Evolutionary conservation across 2,113 vertebrate genomes (phyloP).

Genomic region (Perca schrenkii): DNA sequence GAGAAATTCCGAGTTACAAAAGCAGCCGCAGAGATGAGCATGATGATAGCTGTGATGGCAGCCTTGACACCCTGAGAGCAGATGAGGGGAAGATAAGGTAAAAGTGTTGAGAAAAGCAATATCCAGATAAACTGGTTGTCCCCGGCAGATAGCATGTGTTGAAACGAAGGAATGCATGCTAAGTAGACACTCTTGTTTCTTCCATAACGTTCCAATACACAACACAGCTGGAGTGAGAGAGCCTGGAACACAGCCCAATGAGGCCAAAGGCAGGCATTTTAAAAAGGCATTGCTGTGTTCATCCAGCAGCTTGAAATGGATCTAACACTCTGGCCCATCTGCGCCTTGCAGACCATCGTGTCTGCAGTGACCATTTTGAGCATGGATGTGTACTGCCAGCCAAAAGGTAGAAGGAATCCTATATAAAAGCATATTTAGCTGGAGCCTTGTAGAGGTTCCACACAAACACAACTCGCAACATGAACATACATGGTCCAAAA

Average conservation of each 20-base stretch:
- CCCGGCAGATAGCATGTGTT: conserved; percentile 40
- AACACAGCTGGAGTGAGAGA: conserved; percentile 44
- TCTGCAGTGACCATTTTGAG: no score
- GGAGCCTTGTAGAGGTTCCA: no score
- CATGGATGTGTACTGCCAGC: no score
- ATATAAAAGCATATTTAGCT: no score
- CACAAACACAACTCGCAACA: no score
- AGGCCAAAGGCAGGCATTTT: neutral
- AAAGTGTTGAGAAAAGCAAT: conserved; percentile 7
- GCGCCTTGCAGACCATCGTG: no score
- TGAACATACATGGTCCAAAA: no score
- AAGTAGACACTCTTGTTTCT: conserved; percentile 47
- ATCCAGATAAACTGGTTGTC: conserved; percentile 23
- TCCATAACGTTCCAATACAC: conserved; percentile 33
- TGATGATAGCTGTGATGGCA: neutral
- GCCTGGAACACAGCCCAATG: neutral
- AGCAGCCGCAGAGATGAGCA: neutral
- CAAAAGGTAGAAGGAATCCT: no score
- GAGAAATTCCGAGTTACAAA: neutral
- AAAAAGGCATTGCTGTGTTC: conserved; percentile 14
- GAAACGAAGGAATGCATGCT: conserved; percentile 46
- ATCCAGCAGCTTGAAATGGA: neutral
- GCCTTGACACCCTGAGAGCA: conserved; percentile 25
- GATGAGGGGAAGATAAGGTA: conserved; percentile 36
- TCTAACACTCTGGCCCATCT: no score